Conservation (phyloP, 1,140 invertebrate genomes). For the Atta cephalotes region DNA sequence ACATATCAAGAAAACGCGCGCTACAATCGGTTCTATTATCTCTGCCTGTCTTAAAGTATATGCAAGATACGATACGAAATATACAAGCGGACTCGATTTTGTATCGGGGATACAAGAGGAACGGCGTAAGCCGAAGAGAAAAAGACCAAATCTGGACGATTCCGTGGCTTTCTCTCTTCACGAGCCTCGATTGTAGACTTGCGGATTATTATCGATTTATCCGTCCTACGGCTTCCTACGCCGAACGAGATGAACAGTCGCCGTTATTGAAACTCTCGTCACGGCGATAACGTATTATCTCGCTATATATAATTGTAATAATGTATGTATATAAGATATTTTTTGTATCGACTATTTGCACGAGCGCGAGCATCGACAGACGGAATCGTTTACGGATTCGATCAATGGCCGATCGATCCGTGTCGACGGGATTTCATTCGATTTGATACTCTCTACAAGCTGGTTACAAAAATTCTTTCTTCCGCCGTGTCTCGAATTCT, state of each 20-base stretch:
- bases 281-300: constrained; percentile 5
- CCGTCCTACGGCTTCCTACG: neutral
- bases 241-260: constrained; percentile 9
- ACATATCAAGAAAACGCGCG: constrained; percentile 15
- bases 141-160: constrained; percentile 13
- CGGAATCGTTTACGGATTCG: constrained; percentile 29
- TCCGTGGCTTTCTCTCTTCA: neutral
- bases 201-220: constrained; percentile 43
- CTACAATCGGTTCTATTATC: constrained; percentile 20
- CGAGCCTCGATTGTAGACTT: neutral
- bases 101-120: neutral
- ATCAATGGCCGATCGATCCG: neutral
- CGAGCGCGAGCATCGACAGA: constrained; percentile 21
- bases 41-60: constrained; percentile 36
- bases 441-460: neutral
- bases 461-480: neutral
- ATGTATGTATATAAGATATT: constrained; percentile 3
- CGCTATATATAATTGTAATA: constrained; percentile 15
- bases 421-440: constrained; percentile 12
- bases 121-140: neutral
- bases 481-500: neutral
- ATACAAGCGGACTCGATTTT: constrained; percentile 38
- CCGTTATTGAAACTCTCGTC: neutral
- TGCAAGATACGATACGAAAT: constrained; percentile 33
- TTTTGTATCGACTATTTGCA: constrained; percentile 28